Evolutionary conservation across 2,888 invertebrate genomes (phyloP).

Genomic region (Mylabris sibirica): DNA sequence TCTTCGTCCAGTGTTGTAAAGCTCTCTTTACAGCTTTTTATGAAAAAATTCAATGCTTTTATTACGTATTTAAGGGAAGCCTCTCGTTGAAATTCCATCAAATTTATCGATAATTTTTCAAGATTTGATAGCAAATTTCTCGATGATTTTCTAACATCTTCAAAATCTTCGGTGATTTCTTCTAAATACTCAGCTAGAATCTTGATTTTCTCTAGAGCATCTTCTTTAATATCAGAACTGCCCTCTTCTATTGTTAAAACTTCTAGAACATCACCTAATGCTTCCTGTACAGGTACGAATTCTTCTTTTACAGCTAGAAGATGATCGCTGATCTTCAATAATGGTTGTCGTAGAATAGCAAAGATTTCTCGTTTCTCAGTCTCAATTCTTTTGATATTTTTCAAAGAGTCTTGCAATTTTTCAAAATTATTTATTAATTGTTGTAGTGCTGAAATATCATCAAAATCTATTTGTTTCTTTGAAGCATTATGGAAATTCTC

Average conservation of each 20-base stretch:
- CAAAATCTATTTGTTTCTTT: conserved; percentile 41
- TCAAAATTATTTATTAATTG: conserved; percentile 49
- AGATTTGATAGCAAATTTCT: conserved; percentile 5
- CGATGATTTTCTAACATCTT: conserved; percentile 15
- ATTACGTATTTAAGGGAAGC: conserved; percentile 24
- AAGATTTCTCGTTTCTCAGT: conserved; percentile 46
- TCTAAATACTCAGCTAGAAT: conserved; percentile 36
- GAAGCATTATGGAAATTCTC: conserved; percentile 51
- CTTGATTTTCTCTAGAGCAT: conserved; percentile 39
- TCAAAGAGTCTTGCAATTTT: conserved; percentile 50
- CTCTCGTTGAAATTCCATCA: conserved; percentile 10
- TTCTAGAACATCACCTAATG: conserved; percentile 54
- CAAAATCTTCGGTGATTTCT: conserved; percentile 30
- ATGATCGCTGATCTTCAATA: conserved; percentile 51
- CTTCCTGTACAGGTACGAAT: conserved; percentile 45
- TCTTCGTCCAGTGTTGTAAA: background rate
- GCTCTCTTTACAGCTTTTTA: background rate
- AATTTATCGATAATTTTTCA: conserved; percentile 11
- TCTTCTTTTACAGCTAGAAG: conserved; percentile 46
- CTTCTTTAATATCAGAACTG: conserved; percentile 50
- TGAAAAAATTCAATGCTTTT: conserved; percentile 26
- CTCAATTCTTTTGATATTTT: conserved; percentile 46
- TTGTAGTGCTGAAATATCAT: conserved; percentile 50
- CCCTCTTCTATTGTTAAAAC: conserved; percentile 52
- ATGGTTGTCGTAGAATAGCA: conserved; percentile 44